Evolutionary conservation across 2,797 vertebrate species (phyloP), one percentile per base, ranked within the genome.

Genomic region (Dryobates pubescens): DNA sequence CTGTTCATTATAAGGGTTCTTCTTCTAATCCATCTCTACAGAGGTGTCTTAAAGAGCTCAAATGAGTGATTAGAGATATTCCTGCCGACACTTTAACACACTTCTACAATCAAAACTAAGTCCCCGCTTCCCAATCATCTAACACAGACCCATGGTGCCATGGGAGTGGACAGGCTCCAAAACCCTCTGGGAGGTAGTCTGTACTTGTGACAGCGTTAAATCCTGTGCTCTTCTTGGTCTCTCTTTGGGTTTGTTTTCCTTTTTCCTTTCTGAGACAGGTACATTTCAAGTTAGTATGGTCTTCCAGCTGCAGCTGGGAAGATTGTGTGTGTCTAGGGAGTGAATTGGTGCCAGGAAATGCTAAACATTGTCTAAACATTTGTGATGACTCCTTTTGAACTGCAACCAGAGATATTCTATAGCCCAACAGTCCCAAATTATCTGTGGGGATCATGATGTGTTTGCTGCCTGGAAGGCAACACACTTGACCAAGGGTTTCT

Each of bases 21-120:
- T 95, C 61, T 82, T 94, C 94, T 93, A 94, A 96, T 85, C 71
- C 74, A 65, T 70, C 80, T 80, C 81, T 59, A 41, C 38, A 96
- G 90, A 88, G 68, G 32, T 63, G 70, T 73, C 83, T 93, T 76
- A 88, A 83, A 83, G 89, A 89, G 72, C 85, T 94, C 69, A 96
- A 89, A 90, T 92, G 80, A 93, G 82, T 95, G 92, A 95, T 96
- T 90, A 96, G 92, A 82, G 83, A 61, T 61, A 90, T 85, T 91
- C 76, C 94, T 93, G 89, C 82, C 88, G 75, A 91, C 91, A 82
- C 79, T 97, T 79, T 90, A 77, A 92, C 62, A 88, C 54, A 87
- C 80, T 96, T 61, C 30, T 3, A 15, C 84, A 86, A 76, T 70
- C 6, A 51, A 85, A 96, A 87, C 3, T 63, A 70, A 95, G 78